Evolutionary conservation across 37 sponge, comb jelly and placozoan species (phyloP), one percentile per base, ranked within the genome.

Genomic region (Chondrosia reniformis): DNA sequence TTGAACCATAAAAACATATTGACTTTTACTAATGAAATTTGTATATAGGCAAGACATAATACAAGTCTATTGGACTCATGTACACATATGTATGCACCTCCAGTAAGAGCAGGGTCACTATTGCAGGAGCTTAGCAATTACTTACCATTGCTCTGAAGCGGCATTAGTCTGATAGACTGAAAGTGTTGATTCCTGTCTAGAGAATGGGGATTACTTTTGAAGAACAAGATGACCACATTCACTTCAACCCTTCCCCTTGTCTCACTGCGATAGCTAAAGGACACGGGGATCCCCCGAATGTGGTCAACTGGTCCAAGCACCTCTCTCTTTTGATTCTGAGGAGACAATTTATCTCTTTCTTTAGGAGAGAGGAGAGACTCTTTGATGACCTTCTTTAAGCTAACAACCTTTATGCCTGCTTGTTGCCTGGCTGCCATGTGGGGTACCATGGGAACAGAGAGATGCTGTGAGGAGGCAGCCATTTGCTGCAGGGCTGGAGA

Each of bases 271-370:
- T 69, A 69, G 22, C 24, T 37, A 34, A 69, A 69, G 43, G 43
- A 34, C 2, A 44, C 72, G 15, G 72, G 72, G 13, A 69, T 44
- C 1, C 72, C 72, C 1, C 72, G 72, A 5, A 69, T 69, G 72
- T 69, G 36, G 44, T 69, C 72, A 15, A 69, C 42, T 41, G 72
- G 72, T 19, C 72, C 72, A 13, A 69, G 36, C 7, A 69, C 72
- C 36, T 69, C 72, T 1, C 37, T 69, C n/a, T 24, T 2, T 25
- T 69, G 72, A 41, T 69, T 34, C n/a, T n/a, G n/a, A n/a, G n/a
- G n/a, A n/a, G n/a, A n/a, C 19, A 40, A 39, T 19, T 69, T 25
- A 25, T 37, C 42, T 3, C 72, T 7, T 34, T 69, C 44, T 44
- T 39, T 69, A n/a, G 72, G 22, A 12, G 72, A 19, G n/a, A n/a